Conservation (phyloP, 2,888 invertebrate species). For the Eulithis testata region DNA sequence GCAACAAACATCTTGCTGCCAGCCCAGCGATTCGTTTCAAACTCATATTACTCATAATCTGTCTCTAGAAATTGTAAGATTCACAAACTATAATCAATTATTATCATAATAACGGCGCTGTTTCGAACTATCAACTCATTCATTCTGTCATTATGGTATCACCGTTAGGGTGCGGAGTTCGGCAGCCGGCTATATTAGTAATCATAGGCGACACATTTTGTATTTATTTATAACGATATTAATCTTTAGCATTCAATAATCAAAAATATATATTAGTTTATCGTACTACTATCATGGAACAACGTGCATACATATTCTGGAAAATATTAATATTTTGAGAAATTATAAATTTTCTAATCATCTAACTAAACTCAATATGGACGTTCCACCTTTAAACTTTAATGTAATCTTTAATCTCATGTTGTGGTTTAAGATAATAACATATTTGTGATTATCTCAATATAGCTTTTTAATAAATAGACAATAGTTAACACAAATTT, state of each 20-base stretch:
- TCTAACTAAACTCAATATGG: conserved; percentile 28
- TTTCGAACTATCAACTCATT: conserved; percentile 35
- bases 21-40: conserved; percentile 54
- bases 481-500: conserved; percentile 38
- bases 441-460: conserved; percentile 43
- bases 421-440: conserved; percentile 40
- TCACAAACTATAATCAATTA: conserved; percentile 56
- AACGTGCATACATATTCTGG: conserved; percentile 17
- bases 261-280: conserved; percentile 39
- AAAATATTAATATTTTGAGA: conserved; percentile 32
- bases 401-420: conserved; percentile 40
- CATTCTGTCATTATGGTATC: conserved; percentile 24
- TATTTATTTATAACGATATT: conserved; percentile 39
- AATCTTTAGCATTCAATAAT: conserved; percentile 44
- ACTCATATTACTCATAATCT: conserved; percentile 49
- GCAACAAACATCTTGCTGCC: conserved; percentile 58
- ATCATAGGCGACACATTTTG: conserved; percentile 37
- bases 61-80: conserved; percentile 58
- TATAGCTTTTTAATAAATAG: conserved; percentile 44
- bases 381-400: conserved; percentile 38
- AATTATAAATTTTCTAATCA: conserved; percentile 34
- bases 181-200: conserved; percentile 34
- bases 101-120: conserved; percentile 42
- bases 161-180: conserved; percentile 30
- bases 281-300: conserved; percentile 35